phyloP scores from a whole-genome alignment of 2,797 vertebrate species.

The Tachyglossus aculeatus region DNA sequence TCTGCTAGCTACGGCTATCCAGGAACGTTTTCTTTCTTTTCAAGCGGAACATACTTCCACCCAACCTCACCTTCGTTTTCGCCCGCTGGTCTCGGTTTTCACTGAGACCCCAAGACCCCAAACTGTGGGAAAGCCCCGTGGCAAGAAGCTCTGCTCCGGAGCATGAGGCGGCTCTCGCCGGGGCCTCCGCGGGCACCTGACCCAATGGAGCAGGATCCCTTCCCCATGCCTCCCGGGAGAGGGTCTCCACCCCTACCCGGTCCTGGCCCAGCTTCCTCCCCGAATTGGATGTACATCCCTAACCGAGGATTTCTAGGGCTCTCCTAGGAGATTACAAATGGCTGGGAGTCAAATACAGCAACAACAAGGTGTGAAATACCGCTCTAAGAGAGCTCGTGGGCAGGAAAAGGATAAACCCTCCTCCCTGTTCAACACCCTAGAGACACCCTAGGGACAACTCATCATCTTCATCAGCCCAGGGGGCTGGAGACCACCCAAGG shows the following conservation, averaged over 20 bases:
- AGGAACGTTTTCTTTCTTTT: no score
- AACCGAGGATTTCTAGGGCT: constrained; percentile 23
- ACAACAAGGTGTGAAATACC: no score
- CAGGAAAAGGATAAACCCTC: background rate
- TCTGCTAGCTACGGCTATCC: no score
- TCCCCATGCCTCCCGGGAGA: constrained; percentile 9
- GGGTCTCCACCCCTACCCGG: constrained; percentile 18
- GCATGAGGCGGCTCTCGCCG: background rate
- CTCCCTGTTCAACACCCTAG: background rate
- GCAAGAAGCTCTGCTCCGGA: background rate
- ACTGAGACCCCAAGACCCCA: no score
- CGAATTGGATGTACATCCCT: constrained; percentile 3
- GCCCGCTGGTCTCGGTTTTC: no score
- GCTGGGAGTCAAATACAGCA: constrained; percentile 13
- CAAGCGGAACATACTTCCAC: no score
- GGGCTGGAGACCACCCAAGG: no score
- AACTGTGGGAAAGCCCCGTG: constrained; percentile 27
- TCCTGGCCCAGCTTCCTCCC: constrained; percentile 19
- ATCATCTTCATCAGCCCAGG: no score
- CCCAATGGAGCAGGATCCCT: constrained; percentile 1
- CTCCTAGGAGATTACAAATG: constrained; percentile 19
- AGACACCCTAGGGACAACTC: no score
- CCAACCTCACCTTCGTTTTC: no score
- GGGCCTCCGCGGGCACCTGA: constrained; percentile 33
- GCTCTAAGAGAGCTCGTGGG: background rate